Conservation (phyloP, 2,797 vertebrate genomes). For the Cetoscarus ocellatus region DNA sequence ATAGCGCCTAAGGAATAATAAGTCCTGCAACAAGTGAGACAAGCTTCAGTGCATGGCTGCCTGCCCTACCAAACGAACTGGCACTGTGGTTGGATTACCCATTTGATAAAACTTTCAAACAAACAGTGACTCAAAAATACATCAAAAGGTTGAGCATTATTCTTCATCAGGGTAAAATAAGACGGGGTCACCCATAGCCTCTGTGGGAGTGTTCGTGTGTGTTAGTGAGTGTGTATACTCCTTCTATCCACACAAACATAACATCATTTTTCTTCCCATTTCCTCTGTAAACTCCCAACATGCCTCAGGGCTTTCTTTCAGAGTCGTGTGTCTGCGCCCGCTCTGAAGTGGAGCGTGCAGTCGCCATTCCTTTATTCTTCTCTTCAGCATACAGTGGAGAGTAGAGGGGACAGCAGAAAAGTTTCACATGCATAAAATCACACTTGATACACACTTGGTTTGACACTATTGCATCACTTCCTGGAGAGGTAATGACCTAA, state of each 20-base stretch:
- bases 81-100: too few relatives aligned
- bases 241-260: slow-evolving; percentile 39
- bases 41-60: too few relatives aligned
- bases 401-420: neutral
- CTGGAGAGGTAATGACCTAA: too few relatives aligned
- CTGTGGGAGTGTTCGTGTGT: neutral
- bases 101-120: neutral
- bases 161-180: slow-evolving; percentile 19
- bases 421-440: too few relatives aligned
- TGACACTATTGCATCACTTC: too few relatives aligned
- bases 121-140: neutral
- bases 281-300: slow-evolving; percentile 42
- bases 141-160: neutral
- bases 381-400: neutral
- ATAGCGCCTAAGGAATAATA: too few relatives aligned
- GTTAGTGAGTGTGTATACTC: slow-evolving; percentile 2
- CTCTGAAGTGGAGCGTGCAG: slow-evolving; percentile 45
- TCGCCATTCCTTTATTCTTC: slow-evolving; percentile 36
- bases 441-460: too few relatives aligned
- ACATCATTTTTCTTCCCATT: slow-evolving; percentile 42
- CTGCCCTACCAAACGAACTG: too few relatives aligned
- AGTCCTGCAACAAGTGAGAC: too few relatives aligned
- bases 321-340: slow-evolving; percentile 60
- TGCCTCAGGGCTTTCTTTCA: slow-evolving; percentile 27
- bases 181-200: slow-evolving; percentile 13